These are phyloP conservation scores for Alcis repandata DNA, from an alignment of 2,888 invertebrate species.

Conservation along the genomic window DNA sequence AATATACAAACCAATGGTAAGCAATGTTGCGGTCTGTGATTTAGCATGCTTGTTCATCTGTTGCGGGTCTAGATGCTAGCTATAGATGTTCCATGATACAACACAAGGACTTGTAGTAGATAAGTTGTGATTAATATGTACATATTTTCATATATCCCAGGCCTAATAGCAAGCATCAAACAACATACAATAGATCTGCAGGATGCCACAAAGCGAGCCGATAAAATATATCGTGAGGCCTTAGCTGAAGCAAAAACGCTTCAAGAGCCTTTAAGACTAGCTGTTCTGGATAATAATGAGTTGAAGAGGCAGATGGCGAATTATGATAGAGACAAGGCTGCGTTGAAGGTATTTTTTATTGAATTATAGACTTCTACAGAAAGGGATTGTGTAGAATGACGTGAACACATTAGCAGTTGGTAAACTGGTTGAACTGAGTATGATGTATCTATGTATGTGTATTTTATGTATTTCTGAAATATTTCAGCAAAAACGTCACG, in stretches of 20 bases:
- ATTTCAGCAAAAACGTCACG: too few species aligned
- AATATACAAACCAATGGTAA: too few species aligned
- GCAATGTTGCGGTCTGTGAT: too few species aligned
- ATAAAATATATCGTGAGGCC: conserved; percentile 89
- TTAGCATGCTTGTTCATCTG: too few species aligned
- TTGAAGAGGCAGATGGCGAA: conserved; percentile 92
- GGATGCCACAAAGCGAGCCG: conserved; percentile 91
- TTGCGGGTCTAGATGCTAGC: neutral
- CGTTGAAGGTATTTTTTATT: conserved; percentile 85
- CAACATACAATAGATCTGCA: conserved; percentile 91
- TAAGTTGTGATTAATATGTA: neutral
- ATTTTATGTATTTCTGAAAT: too few species aligned
- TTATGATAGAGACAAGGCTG: conserved; percentile 94
- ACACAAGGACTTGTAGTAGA: too few species aligned
- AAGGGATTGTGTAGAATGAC: too few species aligned
- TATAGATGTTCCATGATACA: neutral
- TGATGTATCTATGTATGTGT: too few species aligned
- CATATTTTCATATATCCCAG: conserved; percentile 52
- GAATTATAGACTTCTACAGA: too few species aligned
- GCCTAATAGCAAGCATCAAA: conserved; percentile 95
- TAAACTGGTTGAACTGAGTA: too few species aligned
- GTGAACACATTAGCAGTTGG: too few species aligned
- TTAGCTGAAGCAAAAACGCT: conserved; percentile 91
- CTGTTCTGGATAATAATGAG: conserved; percentile 90
- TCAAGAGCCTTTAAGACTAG: conserved; percentile 90